These are phyloP conservation scores for Caenorhabditis latens DNA, from an alignment of 1,140 invertebrate genomes.

Conservation along the genomic window DNA sequence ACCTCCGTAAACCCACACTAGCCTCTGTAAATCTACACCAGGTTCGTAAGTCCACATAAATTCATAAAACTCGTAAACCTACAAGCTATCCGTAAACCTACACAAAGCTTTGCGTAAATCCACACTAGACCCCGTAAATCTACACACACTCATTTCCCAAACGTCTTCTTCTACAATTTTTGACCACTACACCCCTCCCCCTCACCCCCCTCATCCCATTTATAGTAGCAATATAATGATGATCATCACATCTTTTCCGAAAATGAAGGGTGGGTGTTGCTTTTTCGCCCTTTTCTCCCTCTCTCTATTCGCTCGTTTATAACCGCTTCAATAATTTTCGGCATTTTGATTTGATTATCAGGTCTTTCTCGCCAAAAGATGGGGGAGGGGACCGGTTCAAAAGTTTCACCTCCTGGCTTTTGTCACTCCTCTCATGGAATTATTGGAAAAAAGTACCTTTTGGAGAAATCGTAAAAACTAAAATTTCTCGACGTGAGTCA, in stretches of 20 bases:
- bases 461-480: not conserved
- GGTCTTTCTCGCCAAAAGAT: not conserved
- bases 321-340: slow-evolving; percentile 54
- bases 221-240: not conserved
- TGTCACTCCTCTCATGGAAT: not conserved
- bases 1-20: too few relatives aligned
- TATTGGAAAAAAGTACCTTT: not conserved
- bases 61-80: too few relatives aligned
- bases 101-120: too few relatives aligned
- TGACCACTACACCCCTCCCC: too few relatives aligned
- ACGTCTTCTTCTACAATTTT: too few relatives aligned
- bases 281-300: not conserved
- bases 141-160: too few relatives aligned
- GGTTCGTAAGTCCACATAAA: too few relatives aligned
- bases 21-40: too few relatives aligned
- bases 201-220: too few relatives aligned
- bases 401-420: not conserved
- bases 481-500: not conserved
- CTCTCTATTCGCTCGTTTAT: slow-evolving; percentile 12
- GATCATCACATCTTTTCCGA: not conserved
- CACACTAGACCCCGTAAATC: too few relatives aligned
- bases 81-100: too few relatives aligned
- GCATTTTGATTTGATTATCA: slow-evolving; percentile 56
- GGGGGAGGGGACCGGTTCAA: slow-evolving; percentile 16
- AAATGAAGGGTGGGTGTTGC: not conserved